Conservation (phyloP, 2,888 invertebrate species). For the Oligia strigilis region DNA sequence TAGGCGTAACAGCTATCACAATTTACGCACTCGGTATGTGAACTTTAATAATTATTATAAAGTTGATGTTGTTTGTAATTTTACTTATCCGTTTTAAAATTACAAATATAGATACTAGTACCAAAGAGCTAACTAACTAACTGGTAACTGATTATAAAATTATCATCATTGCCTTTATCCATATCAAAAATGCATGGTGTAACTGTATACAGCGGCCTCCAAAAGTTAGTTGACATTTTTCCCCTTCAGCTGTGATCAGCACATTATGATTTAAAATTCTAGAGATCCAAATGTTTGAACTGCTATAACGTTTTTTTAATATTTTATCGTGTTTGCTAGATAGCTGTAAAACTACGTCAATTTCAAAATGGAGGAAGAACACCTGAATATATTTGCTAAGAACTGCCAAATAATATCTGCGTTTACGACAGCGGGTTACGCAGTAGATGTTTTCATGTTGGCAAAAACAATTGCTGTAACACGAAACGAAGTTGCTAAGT, state of each 20-base stretch:
- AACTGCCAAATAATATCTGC: conserved; percentile 46
- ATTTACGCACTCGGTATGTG: conserved; percentile 47
- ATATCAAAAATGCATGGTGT: too few species aligned
- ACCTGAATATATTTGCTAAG: conserved; percentile 61
- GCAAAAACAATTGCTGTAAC: conserved; percentile 42
- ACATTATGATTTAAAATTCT: too few species aligned
- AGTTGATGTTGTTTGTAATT: neutral
- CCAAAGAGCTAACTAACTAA: neutral
- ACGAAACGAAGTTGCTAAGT: conserved; percentile 15
- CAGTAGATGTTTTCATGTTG: conserved; percentile 34
- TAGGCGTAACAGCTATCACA: conserved; percentile 46
- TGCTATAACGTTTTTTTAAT: too few species aligned
- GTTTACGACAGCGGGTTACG: conserved; percentile 33
- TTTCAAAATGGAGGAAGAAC: conserved; percentile 31
- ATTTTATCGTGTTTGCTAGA: neutral
- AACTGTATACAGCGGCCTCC: too few species aligned
- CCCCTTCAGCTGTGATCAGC: too few species aligned
- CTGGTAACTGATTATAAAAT: too few species aligned
- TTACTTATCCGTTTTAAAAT: neutral
- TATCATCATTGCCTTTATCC: too few species aligned
- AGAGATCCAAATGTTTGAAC: too few species aligned
- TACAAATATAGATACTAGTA: neutral
- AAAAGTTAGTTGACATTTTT: too few species aligned
- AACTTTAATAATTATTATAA: conserved; percentile 1
- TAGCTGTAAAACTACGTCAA: conserved; percentile 37